phyloP scores from a whole-genome alignment of 2,888 invertebrate genomes.

The Schizotus pectinicornis region DNA sequence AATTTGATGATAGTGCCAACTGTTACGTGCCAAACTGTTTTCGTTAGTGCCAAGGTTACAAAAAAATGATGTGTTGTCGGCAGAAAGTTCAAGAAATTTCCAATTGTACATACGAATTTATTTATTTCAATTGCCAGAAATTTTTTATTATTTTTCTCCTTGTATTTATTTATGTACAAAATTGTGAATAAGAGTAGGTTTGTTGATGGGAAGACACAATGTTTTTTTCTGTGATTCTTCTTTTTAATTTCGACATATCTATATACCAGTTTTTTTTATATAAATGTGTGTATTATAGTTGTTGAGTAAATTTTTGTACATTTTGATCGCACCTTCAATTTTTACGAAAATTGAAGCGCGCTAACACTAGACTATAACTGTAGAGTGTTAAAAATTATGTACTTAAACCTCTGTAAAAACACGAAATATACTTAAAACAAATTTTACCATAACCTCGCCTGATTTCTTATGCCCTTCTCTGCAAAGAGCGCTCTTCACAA shows the following conservation, averaged over 20 bases:
- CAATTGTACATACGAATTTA: slow-evolving; percentile 42
- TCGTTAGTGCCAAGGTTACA: slow-evolving; percentile 42
- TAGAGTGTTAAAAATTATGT: slow-evolving; percentile 45
- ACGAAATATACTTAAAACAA: slow-evolving; percentile 32
- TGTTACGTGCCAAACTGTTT: slow-evolving; percentile 48
- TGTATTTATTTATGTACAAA: slow-evolving; percentile 40
- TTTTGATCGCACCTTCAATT: slow-evolving; percentile 27
- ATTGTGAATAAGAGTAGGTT: slow-evolving; percentile 24
- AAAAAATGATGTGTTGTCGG: slow-evolving; percentile 34
- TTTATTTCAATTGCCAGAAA: slow-evolving; percentile 44
- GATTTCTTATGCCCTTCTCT: too few species aligned
- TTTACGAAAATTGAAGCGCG: slow-evolving; percentile 18
- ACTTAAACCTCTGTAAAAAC: slow-evolving; percentile 37
- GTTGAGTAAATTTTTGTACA: slow-evolving; percentile 45
- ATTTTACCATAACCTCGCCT: slow-evolving; percentile 30
- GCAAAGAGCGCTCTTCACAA: too few species aligned
- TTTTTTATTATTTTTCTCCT: slow-evolving; percentile 46
- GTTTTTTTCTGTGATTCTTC: slow-evolving; percentile 44
- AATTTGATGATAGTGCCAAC: slow-evolving; percentile 46
- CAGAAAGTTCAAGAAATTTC: slow-evolving; percentile 21
- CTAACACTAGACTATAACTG: slow-evolving; percentile 15
- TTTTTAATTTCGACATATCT: slow-evolving; percentile 36
- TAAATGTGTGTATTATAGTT: slow-evolving; percentile 34
- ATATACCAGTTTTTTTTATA: slow-evolving; percentile 20
- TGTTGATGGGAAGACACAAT: slow-evolving; percentile 26